Conservation (phyloP, 2,797 vertebrate genomes). For the Phylloscopus collybita region DNA sequence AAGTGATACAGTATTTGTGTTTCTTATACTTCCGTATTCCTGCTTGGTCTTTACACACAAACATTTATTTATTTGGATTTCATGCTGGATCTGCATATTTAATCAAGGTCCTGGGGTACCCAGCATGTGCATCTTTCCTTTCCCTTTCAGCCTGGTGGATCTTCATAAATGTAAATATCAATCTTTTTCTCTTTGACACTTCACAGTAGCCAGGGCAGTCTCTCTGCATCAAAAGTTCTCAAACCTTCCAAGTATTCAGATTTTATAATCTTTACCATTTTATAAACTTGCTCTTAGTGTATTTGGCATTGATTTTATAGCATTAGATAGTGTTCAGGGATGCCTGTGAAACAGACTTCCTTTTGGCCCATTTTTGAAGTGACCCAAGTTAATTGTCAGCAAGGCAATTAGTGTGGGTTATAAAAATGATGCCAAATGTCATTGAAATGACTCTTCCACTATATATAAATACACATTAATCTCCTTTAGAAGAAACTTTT, state of each 20-base stretch:
- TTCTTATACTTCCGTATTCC: not conserved
- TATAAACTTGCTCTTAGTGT: not conserved
- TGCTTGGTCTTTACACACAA: not conserved
- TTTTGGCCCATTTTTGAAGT: not conserved
- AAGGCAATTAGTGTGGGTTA: not conserved
- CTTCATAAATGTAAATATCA: not conserved
- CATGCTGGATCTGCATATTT: not conserved
- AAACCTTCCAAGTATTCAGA: not conserved
- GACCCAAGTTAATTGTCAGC: not conserved
- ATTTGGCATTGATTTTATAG: not conserved
- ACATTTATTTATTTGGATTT: not conserved
- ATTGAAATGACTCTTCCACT: not conserved
- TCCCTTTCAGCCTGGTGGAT: not conserved
- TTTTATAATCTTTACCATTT: not conserved
- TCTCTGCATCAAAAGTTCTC: not conserved
- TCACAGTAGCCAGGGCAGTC: not conserved
- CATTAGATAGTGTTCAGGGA: not conserved
- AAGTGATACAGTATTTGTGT: not conserved
- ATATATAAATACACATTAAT: not conserved
- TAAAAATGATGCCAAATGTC: not conserved
- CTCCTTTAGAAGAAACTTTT: not conserved
- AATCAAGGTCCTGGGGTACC: not conserved
- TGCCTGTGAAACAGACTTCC: not conserved
- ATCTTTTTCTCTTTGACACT: not conserved
- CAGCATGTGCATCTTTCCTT: not conserved